phyloP scores from a whole-genome alignment of 1,140 invertebrate species.

The Drosophila lacteicornis region DNA sequence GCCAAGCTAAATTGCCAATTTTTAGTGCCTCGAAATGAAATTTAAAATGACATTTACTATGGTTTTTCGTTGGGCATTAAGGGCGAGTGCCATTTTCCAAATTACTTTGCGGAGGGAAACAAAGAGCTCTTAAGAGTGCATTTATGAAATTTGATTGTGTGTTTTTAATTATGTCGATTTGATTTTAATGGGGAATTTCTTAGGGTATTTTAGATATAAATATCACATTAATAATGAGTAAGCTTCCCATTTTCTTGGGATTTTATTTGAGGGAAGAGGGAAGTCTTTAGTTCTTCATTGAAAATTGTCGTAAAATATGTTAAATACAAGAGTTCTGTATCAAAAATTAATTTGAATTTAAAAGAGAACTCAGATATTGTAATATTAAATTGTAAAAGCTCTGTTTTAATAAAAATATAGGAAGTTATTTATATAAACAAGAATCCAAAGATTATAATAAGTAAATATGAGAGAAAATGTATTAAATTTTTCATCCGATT shows the following conservation, averaged over 20 bases:
- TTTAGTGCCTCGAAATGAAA: conserved; percentile 63
- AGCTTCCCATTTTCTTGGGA: background rate
- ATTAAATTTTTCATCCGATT: too few relatives aligned
- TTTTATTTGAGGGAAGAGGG: background rate
- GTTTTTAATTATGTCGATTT: conserved; percentile 31
- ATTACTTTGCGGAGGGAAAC: conserved; percentile 41
- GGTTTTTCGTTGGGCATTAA: conserved; percentile 19
- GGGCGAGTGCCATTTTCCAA: conserved; percentile 55
- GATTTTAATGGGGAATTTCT: conserved; percentile 15
- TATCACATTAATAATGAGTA: background rate
- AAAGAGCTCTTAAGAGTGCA: conserved; percentile 1
- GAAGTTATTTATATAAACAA: too few relatives aligned
- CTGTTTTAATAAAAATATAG: too few relatives aligned
- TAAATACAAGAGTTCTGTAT: too few relatives aligned
- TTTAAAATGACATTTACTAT: conserved; percentile 62
- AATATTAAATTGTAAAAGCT: too few relatives aligned
- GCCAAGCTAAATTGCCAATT: conserved; percentile 65
- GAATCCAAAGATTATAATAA: too few relatives aligned
- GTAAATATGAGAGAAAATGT: too few relatives aligned
- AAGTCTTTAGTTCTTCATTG: background rate
- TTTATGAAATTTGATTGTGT: conserved; percentile 29
- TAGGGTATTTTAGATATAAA: background rate
- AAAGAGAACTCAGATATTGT: too few relatives aligned
- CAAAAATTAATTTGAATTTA: too few relatives aligned
- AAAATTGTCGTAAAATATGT: too few relatives aligned